A percentile compares a stretch with the other conserved stretches of the same genome.
These are phyloP conservation scores for Drosophila austrosaltans DNA, from an alignment of 2,888 invertebrate species.

Conservation along the genomic window DNA sequence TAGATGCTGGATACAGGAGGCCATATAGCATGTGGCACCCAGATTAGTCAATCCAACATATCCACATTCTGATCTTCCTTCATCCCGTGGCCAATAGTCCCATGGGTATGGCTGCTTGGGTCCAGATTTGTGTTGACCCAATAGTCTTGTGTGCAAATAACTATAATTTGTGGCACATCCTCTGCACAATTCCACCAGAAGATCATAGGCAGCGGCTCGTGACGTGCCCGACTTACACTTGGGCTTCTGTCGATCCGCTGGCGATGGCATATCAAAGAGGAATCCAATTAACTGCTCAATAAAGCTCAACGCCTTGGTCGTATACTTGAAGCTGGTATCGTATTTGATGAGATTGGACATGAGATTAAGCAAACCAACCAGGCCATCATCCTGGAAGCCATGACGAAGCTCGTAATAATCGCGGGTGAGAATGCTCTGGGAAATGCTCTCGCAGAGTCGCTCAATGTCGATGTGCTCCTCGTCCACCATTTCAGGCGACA, in stretches of 20 bases:
- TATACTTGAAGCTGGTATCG: conserved; percentile 93
- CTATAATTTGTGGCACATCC: conserved; percentile 94
- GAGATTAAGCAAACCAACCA: conserved; percentile 93
- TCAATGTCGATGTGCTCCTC: conserved; percentile 88
- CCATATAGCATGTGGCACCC: conserved; percentile 99
- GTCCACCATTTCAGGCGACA: conserved; percentile 90
- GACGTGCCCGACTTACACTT: conserved; percentile 96
- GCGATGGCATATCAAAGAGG: conserved; percentile 94
- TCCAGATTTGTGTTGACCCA: conserved; percentile 93
- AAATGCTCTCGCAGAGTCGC: conserved; percentile 89
- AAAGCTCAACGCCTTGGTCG: conserved; percentile 87
- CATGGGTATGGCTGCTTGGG: conserved; percentile 94
- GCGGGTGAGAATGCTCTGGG: conserved; percentile 89
- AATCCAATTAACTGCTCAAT: conserved; percentile 90
- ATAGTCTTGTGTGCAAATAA: conserved; percentile 91
- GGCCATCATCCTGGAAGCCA: conserved; percentile 94
- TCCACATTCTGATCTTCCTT: conserved; percentile 96
- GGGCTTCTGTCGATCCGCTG: conserved; percentile 92
- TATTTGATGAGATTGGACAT: conserved; percentile 95
- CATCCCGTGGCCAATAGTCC: conserved; percentile 99
- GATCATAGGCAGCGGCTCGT: conserved; percentile 94
- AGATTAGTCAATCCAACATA: conserved; percentile 97
- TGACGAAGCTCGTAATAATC: conserved; percentile 93
- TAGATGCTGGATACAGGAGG: conserved; percentile 97
- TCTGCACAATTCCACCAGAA: conserved; percentile 93